Conservation (phyloP, 2,797 vertebrate species). For the Cryptoprocta ferox region DNA sequence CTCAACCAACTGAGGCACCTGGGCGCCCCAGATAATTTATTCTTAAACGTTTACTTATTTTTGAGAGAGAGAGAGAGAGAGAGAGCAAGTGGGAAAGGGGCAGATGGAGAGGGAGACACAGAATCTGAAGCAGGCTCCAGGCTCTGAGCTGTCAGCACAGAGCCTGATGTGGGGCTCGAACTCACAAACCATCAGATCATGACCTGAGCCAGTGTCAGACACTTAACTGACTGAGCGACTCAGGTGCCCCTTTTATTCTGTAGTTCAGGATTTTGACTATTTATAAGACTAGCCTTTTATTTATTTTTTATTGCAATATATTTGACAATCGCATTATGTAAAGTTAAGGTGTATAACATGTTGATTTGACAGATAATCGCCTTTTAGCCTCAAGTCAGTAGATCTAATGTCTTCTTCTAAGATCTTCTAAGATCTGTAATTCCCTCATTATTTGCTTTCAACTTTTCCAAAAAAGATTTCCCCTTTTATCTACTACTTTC, state of each 20-base stretch:
- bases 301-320: background rate
- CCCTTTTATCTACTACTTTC: background rate
- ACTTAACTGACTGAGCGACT: too few relatives aligned
- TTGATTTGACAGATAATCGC: background rate
- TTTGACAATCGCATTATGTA: background rate
- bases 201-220: too few relatives aligned
- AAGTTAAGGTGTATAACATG: background rate
- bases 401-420: background rate
- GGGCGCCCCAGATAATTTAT: too few relatives aligned
- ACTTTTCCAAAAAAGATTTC: background rate
- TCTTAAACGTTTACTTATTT: too few relatives aligned
- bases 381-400: background rate
- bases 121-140: too few relatives aligned
- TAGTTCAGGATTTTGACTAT: background rate
- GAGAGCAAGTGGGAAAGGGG: too few relatives aligned
- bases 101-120: too few relatives aligned
- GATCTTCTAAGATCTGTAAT: background rate
- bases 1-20: too few relatives aligned
- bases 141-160: too few relatives aligned
- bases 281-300: background rate
- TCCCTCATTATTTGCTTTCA: background rate
- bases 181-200: too few relatives aligned
- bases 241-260: background rate
- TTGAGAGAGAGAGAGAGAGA: too few relatives aligned
- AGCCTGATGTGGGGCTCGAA: too few relatives aligned